Percentiles rank a stretch among this genome's conserved stretches.
These are phyloP conservation scores for Diadema setosum DNA, from an alignment of 35 echinoderm and acorn worm genomes.

Conservation along the genomic window DNA sequence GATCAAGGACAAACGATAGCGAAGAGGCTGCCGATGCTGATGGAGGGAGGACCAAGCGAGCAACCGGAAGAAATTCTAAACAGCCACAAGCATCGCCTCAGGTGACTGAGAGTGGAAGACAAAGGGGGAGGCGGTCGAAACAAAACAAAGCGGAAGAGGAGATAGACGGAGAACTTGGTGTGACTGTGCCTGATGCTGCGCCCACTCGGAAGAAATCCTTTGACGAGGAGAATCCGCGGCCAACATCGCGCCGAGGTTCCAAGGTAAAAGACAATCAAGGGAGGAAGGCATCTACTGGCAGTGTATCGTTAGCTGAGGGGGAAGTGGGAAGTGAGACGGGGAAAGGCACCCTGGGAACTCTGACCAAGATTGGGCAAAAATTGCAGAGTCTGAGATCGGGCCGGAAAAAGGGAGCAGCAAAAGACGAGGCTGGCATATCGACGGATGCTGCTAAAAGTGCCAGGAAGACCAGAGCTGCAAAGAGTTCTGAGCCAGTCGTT, in stretches of 20 bases:
- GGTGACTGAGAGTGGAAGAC: neutral
- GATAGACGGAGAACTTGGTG: neutral
- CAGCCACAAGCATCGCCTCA: neutral
- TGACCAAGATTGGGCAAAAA: neutral
- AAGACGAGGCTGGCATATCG: neutral
- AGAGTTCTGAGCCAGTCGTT: neutral
- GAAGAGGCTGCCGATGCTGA: neutral
- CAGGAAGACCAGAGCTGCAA: neutral
- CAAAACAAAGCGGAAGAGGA: neutral
- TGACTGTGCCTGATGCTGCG: neutral
- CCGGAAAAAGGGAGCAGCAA: neutral
- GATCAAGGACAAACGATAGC: neutral
- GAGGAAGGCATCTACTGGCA: neutral
- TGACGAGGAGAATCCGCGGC: neutral
- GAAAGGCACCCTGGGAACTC: neutral
- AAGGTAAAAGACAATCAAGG: neutral
- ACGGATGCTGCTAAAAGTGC: neutral
- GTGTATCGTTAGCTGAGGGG: neutral
- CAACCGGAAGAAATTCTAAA: neutral
- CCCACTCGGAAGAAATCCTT: neutral
- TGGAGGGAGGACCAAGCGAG: neutral
- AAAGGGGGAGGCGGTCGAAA: neutral
- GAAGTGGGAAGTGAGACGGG: neutral
- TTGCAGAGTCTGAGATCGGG: neutral
- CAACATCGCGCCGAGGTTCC: neutral